These are phyloP conservation scores for Malurus melanocephalus DNA, from an alignment of 2,113 vertebrate genomes.

Conservation along the genomic window DNA sequence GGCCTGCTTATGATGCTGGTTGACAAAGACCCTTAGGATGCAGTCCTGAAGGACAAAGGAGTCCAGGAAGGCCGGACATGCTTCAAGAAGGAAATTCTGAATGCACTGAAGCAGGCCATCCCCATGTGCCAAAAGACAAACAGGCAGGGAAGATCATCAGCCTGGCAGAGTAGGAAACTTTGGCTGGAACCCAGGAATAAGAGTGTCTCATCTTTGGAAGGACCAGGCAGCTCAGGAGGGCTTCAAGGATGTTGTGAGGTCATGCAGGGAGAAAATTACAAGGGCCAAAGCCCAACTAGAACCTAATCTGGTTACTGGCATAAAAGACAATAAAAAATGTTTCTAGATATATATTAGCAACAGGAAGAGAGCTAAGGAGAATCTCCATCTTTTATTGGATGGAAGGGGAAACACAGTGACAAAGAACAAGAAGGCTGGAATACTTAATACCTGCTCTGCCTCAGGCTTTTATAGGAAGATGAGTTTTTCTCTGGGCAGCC, in stretches of 20 bases:
- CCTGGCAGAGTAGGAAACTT: not conserved
- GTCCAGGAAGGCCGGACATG: not conserved
- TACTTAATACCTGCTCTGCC: not conserved
- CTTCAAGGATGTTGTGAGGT: not conserved
- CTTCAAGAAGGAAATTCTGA: not conserved
- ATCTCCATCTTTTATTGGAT: not conserved
- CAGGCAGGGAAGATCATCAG: not conserved
- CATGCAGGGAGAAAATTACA: not conserved
- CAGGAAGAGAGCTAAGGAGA: not conserved
- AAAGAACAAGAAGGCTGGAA: not conserved
- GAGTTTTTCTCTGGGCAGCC: not conserved
- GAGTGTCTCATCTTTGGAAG: not conserved
- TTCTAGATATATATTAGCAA: not conserved
- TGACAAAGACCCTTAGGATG: not conserved
- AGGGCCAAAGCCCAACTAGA: not conserved
- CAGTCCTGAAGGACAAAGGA: not conserved
- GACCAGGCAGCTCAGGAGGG: not conserved
- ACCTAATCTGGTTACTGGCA: not conserved
- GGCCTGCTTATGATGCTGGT: not conserved
- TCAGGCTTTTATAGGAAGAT: not conserved
- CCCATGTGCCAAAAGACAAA: not conserved
- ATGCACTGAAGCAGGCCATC: fast-evolving
- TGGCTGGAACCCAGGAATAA: not conserved
- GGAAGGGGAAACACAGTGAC: not conserved
- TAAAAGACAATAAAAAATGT: not conserved